Conservation (phyloP, 2,797 vertebrate species). For the Pseudomugil tenellus region DNA sequence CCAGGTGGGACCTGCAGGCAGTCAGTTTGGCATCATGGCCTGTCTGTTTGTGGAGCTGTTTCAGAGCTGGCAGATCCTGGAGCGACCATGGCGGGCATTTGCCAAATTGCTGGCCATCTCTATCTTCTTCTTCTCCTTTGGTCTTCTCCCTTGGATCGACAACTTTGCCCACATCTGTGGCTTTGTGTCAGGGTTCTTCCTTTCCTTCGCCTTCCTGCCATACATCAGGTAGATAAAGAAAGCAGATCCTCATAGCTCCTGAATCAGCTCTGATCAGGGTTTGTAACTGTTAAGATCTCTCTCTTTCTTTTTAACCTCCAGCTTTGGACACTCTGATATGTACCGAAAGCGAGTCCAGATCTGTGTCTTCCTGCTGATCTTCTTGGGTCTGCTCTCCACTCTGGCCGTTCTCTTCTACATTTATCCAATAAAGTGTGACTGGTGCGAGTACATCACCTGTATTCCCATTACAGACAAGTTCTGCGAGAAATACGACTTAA, state of each 20-base stretch:
- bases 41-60: slow-evolving; percentile 99
- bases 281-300: neutral
- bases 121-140: slow-evolving; percentile 94
- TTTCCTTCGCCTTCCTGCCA: slow-evolving; percentile 96
- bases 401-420: slow-evolving; percentile 95
- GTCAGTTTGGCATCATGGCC: slow-evolving; percentile 97
- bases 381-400: slow-evolving; percentile 89
- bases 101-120: slow-evolving; percentile 92
- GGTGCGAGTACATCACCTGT: slow-evolving; percentile 98
- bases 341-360: slow-evolving; percentile 97
- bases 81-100: slow-evolving; percentile 94
- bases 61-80: slow-evolving; percentile 99
- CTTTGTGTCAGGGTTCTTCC: slow-evolving; percentile 95
- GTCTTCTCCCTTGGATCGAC: slow-evolving; percentile 97
- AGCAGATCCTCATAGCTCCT: too few species aligned
- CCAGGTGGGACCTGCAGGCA: slow-evolving; percentile 97
- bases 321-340: slow-evolving; percentile 93
- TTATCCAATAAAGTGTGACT: slow-evolving; percentile 93
- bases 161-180: slow-evolving; percentile 97
- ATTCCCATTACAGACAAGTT: slow-evolving; percentile 98
- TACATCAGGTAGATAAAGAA: slow-evolving; percentile 86
- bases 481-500: slow-evolving; percentile 98
- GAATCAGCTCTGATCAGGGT: neutral
- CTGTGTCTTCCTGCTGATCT: slow-evolving; percentile 89
- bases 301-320: slow-evolving; percentile 41